phyloP scores from a whole-genome alignment of 2,113 vertebrate species.

The Rhadina sibilatrix region DNA sequence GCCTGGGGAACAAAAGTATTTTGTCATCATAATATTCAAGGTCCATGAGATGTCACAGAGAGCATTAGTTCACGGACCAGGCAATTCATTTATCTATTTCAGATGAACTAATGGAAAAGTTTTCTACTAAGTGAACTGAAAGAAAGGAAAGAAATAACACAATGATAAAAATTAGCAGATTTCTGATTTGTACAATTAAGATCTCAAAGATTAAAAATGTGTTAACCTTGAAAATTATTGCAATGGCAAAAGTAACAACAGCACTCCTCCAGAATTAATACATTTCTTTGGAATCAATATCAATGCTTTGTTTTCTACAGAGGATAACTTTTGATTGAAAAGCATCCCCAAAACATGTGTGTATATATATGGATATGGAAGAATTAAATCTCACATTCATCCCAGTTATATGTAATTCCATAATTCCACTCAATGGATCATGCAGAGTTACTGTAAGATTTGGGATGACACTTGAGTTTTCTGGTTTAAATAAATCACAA shows the following conservation, averaged over 20 bases:
- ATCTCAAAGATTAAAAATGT: neutral
- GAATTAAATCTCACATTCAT: neutral
- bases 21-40: neutral
- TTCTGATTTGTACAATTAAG: neutral
- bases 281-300: neutral
- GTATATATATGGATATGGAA: neutral
- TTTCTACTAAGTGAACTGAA: neutral
- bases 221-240: neutral
- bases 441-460: neutral
- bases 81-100: neutral
- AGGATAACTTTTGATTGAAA: neutral
- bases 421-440: neutral
- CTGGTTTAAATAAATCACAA: neutral
- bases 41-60: neutral
- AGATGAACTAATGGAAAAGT: neutral
- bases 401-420: neutral
- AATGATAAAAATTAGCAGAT: neutral
- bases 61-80: neutral
- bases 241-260: neutral
- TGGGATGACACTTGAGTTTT: neutral
- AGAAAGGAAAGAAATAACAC: neutral
- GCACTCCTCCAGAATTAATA: neutral
- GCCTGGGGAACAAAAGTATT: neutral
- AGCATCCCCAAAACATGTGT: neutral
- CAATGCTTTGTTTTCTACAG: neutral